Percentiles rank a stretch among this genome's conserved stretches.
phyloP scores from a whole-genome alignment of 35 echinoderm and acorn worm genomes.

The Acanthaster planci region DNA sequence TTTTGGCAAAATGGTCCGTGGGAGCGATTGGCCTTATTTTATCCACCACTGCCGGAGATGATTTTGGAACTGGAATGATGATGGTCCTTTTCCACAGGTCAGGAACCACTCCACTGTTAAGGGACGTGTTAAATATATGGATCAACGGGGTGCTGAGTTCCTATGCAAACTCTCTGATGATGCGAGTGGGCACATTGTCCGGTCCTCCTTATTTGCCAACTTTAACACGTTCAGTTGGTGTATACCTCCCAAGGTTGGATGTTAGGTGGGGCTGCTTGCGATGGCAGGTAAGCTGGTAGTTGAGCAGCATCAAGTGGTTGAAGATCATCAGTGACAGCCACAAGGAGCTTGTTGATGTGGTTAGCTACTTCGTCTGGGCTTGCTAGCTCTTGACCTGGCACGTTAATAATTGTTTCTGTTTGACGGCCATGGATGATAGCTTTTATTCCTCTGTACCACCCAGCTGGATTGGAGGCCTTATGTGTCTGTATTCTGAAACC shows the following conservation, averaged over 20 bases:
- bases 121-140: too few species aligned
- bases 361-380: neutral
- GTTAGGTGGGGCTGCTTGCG: neutral
- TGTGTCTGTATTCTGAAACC: neutral
- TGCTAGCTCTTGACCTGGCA: neutral
- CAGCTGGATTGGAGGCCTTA: neutral
- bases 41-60: too few species aligned
- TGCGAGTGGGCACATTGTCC: too few species aligned
- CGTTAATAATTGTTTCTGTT: neutral
- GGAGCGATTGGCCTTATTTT: slow-evolving; percentile 33
- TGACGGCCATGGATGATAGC: neutral
- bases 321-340: neutral
- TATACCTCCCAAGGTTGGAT: slow-evolving; percentile 13
- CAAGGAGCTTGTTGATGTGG: neutral
- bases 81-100: too few species aligned
- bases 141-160: too few species aligned
- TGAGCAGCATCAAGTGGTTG: neutral
- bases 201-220: neutral
- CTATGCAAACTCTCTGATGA: too few species aligned
- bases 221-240: neutral
- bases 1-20: slow-evolving; percentile 45
- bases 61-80: too few species aligned
- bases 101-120: too few species aligned
- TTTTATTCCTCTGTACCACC: neutral
- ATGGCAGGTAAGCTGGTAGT: slow-evolving; percentile 12